Conservation (phyloP, 2,888 invertebrate species). For the Biston stratarius region DNA sequence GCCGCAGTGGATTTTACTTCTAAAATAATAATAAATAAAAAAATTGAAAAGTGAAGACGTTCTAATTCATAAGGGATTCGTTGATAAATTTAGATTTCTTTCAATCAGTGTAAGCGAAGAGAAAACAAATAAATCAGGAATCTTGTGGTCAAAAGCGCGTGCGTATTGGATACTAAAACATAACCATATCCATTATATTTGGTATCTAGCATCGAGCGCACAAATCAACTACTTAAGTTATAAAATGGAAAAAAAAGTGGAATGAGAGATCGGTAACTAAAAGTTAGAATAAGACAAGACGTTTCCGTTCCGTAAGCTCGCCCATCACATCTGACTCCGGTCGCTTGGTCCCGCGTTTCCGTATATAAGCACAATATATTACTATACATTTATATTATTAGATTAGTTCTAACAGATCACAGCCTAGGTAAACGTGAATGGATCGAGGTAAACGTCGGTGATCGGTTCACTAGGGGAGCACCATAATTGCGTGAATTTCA, state of each 20-base stretch:
- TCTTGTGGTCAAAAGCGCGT: not conserved
- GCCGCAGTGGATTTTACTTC: not conserved
- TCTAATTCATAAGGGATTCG: conserved; percentile 8
- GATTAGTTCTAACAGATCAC: conserved; percentile 81
- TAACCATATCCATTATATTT: conserved; percentile 47
- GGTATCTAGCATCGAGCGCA: conserved; percentile 45
- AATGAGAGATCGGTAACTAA: conserved; percentile 8
- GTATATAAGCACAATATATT: conserved; percentile 48
- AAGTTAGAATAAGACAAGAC: not conserved
- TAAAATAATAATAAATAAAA: not conserved
- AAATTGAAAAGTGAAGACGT: not conserved
- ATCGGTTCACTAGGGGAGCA: conserved; percentile 42
- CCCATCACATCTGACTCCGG: conserved; percentile 35
- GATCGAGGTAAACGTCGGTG: conserved; percentile 57
- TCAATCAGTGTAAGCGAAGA: not conserved
- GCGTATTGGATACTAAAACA: conserved; percentile 39
- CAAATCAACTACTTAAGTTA: conserved; percentile 3
- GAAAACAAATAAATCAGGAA: conserved; percentile 13
- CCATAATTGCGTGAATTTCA: conserved; percentile 36
- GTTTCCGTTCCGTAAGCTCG: conserved; percentile 27
- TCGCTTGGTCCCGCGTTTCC: conserved; percentile 68
- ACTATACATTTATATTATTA: conserved; percentile 54
- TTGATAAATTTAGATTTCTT: conserved; percentile 9
- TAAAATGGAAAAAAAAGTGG: not conserved
- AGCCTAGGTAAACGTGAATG: conserved; percentile 75